Evolutionary conservation across 2,113 vertebrate genomes (phyloP).

Genomic region (Nesogale talazaci): DNA sequence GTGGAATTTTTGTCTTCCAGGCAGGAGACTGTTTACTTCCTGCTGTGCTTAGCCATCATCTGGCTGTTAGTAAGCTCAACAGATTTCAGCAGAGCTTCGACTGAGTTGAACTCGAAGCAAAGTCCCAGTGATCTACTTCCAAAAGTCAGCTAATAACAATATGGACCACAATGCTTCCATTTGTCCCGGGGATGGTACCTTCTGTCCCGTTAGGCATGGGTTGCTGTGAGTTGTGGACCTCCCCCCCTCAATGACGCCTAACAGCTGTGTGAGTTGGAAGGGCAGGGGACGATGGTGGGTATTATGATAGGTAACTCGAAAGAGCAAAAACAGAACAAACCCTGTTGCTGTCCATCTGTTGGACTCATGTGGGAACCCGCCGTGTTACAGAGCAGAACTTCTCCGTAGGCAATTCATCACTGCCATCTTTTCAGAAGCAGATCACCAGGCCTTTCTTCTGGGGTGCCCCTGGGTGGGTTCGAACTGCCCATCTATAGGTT

Average conservation of each 20-base stretch:
- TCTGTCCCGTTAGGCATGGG: background rate
- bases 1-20: too few species aligned
- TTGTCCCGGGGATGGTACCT: background rate
- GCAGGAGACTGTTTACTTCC: too few species aligned
- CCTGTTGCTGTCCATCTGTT: background rate
- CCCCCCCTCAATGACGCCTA: background rate
- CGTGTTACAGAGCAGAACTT: background rate
- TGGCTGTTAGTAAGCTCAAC: background rate
- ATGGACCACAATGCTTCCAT: background rate
- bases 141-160: background rate
- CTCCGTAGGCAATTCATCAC: background rate
- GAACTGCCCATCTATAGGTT: background rate
- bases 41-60: too few species aligned
- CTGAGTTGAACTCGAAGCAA: background rate
- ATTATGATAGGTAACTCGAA: background rate
- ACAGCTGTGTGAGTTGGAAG: background rate
- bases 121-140: background rate
- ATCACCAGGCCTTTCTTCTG: background rate
- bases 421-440: background rate
- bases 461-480: background rate
- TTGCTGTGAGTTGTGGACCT: background rate
- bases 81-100: background rate
- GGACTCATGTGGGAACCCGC: background rate
- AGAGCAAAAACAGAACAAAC: background rate
- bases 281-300: accelerated